phyloP scores from a whole-genome alignment of 2,888 invertebrate genomes.

The Lasioglossum figueresi region DNA sequence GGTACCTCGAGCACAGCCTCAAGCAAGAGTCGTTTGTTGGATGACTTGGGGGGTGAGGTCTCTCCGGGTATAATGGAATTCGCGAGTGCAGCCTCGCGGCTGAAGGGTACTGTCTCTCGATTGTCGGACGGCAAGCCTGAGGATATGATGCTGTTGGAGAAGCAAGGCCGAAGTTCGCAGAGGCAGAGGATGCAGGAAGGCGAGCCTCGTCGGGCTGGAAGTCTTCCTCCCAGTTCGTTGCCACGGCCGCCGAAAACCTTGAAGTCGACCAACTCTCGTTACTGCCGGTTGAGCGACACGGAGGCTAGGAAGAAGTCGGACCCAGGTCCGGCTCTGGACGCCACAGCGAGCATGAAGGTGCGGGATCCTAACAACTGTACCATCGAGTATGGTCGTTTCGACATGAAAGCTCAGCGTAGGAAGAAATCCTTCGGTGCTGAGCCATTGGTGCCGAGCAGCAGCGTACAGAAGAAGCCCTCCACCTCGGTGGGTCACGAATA shows the following conservation, averaged over 20 bases:
- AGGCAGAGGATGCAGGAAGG: conserved; percentile 88
- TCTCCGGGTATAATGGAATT: conserved; percentile 83
- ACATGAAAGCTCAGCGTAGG: conserved; percentile 76
- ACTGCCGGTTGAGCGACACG: conserved; percentile 81
- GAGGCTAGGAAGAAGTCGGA: conserved; percentile 82
- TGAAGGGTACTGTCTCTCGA: conserved; percentile 77
- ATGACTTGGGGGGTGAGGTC: conserved; percentile 78
- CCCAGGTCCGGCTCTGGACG: conserved; percentile 76
- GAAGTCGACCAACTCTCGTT: conserved; percentile 79
- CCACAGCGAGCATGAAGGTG: conserved; percentile 64
- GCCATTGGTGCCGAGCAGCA: conserved; percentile 58
- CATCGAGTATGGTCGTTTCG: conserved; percentile 80
- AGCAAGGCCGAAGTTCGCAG: conserved; percentile 91
- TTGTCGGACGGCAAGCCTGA: conserved; percentile 86
- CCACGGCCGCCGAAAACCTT: conserved; percentile 88
- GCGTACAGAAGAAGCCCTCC: conserved; percentile 70
- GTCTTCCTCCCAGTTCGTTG: conserved; percentile 89
- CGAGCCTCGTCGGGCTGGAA: conserved; percentile 83
- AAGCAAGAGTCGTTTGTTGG: conserved; percentile 81
- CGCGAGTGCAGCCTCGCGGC: conserved; percentile 75
- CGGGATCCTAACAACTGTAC: conserved; percentile 83
- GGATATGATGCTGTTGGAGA: conserved; percentile 90
- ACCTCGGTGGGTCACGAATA: conserved; percentile 85
- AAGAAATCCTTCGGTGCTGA: conserved; percentile 77
- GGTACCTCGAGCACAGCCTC: conserved; percentile 82